phyloP scores from a whole-genome alignment of 2,797 vertebrate genomes.

The Acomys russatus region DNA sequence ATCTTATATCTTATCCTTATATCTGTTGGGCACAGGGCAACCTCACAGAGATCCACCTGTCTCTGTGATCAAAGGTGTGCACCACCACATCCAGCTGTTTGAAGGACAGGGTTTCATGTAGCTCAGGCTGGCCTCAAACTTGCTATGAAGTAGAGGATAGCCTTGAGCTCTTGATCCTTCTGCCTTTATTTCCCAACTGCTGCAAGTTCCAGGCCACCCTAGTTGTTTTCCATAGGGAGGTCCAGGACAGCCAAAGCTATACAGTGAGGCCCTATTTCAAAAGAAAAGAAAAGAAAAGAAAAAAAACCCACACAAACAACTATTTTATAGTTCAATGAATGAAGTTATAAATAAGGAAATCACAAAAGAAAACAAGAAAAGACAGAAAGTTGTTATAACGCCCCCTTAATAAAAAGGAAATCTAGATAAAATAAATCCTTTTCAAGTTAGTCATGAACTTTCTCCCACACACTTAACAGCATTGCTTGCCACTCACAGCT shows the following conservation, averaged over 20 bases:
- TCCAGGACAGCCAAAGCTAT: neutral
- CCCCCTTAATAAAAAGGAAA: neutral
- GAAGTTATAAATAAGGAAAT: neutral
- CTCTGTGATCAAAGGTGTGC: neutral
- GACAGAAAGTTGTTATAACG: neutral
- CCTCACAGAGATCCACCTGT: neutral
- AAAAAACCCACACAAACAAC: neutral
- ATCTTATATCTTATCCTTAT: neutral
- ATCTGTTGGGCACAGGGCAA: neutral
- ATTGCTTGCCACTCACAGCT: neutral
- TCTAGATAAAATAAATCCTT: conserved; percentile 30
- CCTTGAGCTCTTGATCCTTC: neutral
- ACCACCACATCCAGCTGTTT: neutral
- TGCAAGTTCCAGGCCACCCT: neutral
- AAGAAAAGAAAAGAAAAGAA: neutral
- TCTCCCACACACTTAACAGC: neutral
- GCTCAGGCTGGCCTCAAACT: neutral
- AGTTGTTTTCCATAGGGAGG: neutral
- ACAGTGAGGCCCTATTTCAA: neutral
- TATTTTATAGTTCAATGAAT: neutral
- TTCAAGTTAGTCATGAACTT: neutral
- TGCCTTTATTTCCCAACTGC: neutral
- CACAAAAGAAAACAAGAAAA: neutral
- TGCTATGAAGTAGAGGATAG: neutral
- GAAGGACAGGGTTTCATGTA: neutral